Conservation (phyloP, 2,113 vertebrate genomes). For the Coturnix japonica region DNA sequence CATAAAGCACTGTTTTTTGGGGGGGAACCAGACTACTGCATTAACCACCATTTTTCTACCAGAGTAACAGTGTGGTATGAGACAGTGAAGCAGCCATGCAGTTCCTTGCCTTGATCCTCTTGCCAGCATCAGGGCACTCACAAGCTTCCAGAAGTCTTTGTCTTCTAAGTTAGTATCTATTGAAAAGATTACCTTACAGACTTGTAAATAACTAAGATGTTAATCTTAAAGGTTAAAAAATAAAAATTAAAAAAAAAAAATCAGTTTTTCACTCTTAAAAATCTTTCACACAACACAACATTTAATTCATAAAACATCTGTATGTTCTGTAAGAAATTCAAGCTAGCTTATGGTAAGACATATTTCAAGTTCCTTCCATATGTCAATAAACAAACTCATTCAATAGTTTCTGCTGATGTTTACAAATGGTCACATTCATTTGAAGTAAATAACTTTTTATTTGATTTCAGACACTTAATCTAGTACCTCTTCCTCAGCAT, state of each 20-base stretch:
- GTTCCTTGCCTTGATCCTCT: not conserved
- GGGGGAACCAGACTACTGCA: rapidly evolving
- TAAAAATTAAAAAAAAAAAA: not conserved
- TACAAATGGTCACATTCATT: not conserved
- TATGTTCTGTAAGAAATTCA: not conserved
- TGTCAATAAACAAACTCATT: not conserved
- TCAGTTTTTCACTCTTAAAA: not conserved
- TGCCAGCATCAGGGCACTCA: not conserved
- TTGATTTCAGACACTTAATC: not conserved
- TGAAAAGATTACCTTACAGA: not conserved
- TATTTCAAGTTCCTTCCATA: not conserved
- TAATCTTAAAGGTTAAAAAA: not conserved
- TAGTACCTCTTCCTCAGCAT: not conserved
- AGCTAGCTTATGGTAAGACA: not conserved
- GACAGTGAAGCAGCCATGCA: not conserved
- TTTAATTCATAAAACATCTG: not conserved
- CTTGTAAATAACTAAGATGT: too few relatives aligned
- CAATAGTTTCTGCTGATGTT: not conserved
- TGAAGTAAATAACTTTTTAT: not conserved
- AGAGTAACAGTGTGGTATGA: not conserved
- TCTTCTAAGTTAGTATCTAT: not conserved
- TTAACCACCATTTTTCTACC: not conserved
- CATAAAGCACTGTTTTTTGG: not conserved
- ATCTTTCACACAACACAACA: not conserved
- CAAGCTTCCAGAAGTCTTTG: not conserved